Percentiles rank a stretch among this genome's conserved stretches.
Conservation (phyloP, 1,140 invertebrate genomes). For the Habropoda laboriosa region DNA sequence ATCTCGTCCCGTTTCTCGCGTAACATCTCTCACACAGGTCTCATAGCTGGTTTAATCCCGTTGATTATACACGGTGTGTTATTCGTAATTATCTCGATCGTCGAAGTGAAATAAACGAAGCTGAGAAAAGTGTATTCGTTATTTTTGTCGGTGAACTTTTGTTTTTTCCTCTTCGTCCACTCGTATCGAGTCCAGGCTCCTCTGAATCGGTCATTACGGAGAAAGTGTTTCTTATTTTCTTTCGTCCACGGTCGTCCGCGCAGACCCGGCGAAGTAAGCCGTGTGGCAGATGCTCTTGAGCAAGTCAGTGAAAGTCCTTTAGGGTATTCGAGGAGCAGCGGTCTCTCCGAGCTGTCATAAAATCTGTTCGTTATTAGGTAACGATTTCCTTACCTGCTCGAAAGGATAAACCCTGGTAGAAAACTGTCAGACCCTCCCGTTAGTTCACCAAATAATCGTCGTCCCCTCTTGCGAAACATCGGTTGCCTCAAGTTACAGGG, state of each 20-base stretch:
- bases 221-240: slow-evolving; percentile 75
- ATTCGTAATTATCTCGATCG: neutral
- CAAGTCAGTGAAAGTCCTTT: slow-evolving; percentile 74
- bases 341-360: slow-evolving; percentile 21
- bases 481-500: neutral
- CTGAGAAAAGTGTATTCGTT: neutral
- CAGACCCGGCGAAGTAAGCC: slow-evolving; percentile 52
- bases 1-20: neutral
- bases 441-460: neutral
- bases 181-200: slow-evolving; percentile 51
- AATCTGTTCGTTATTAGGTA: slow-evolving; percentile 51
- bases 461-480: neutral
- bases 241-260: slow-evolving; percentile 37
- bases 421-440: no score
- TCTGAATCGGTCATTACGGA: slow-evolving; percentile 69
- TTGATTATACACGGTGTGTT: neutral
- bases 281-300: slow-evolving; percentile 69
- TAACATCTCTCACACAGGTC: neutral
- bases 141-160: neutral
- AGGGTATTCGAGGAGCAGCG: slow-evolving; percentile 31
- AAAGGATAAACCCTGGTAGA: neutral
- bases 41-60: neutral
- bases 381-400: slow-evolving; percentile 26
- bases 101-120: neutral
- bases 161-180: neutral